Evolutionary conservation across 1,140 invertebrate genomes (phyloP).

Genomic region (Trissolcus basalis): DNA sequence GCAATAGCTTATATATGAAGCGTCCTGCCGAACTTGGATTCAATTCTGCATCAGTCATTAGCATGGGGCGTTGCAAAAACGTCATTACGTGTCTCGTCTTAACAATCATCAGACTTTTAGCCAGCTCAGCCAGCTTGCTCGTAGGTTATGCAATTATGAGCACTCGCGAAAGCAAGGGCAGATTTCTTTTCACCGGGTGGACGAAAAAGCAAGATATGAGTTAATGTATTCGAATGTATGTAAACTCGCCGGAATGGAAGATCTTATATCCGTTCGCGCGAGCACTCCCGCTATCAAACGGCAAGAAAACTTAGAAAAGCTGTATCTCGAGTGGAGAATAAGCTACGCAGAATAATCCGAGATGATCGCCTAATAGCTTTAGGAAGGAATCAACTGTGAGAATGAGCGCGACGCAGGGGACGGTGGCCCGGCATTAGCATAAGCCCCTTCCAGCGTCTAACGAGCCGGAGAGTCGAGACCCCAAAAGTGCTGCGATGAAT

Average conservation of each 20-base stretch:
- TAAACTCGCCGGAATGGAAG: conserved; percentile 52
- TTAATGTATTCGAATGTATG: conserved; percentile 53
- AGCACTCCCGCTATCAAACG: conserved; percentile 39
- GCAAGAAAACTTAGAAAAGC: conserved; percentile 71
- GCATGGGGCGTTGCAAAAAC: conserved; percentile 23
- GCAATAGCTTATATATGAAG: conserved; percentile 16
- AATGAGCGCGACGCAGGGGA: conserved; percentile 54
- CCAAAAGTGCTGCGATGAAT: conserved; percentile 68
- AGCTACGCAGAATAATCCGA: conserved; percentile 73
- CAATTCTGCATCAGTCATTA: conserved; percentile 26
- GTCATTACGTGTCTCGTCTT: conserved; percentile 2
- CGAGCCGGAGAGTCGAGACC: conserved; percentile 70
- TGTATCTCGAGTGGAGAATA: conserved; percentile 68
- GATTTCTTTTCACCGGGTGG: conserved; percentile 39
- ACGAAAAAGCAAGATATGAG: conserved; percentile 33
- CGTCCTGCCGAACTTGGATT: conserved; percentile 28
- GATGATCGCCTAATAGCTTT: conserved; percentile 77
- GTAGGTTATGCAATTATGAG: conserved; percentile 43
- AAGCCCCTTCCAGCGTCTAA: conserved; percentile 64
- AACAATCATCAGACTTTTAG: conserved; percentile 11
- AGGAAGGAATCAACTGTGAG: conserved; percentile 72
- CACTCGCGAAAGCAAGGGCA: conserved; percentile 9
- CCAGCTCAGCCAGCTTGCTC: background rate
- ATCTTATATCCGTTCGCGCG: conserved; percentile 42
- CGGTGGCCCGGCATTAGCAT: conserved; percentile 69